A percentile compares a stretch with the other conserved stretches of the same genome.
These are phyloP conservation scores for Ornithoptera alexandrae DNA, from an alignment of 2,888 invertebrate genomes.

Conservation along the genomic window DNA sequence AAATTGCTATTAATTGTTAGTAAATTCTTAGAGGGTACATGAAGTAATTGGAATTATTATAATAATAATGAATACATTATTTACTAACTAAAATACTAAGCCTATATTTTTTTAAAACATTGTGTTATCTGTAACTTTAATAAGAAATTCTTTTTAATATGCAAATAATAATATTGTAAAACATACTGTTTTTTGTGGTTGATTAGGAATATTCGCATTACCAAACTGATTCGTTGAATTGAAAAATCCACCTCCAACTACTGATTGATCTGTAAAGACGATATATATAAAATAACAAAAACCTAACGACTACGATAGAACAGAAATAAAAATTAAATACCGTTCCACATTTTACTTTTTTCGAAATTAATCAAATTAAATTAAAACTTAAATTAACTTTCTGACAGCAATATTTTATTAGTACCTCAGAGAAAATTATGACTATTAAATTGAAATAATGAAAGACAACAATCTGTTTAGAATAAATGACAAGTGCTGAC, in stretches of 20 bases:
- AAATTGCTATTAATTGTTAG: constrained; percentile 23
- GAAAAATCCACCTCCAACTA: constrained; percentile 71
- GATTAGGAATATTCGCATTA: constrained; percentile 68
- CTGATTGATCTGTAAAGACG: constrained; percentile 64
- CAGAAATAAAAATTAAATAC: not conserved
- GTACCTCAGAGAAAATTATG: not conserved
- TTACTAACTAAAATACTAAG: not conserved
- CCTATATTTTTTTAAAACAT: not conserved
- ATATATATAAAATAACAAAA: not conserved
- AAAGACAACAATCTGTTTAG: not conserved
- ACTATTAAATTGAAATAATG: not conserved
- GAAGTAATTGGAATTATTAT: not conserved
- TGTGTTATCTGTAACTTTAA: not conserved
- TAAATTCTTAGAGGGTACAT: not conserved
- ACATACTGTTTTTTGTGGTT: constrained; percentile 65
- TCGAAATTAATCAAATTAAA: not conserved
- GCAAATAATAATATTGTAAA: not conserved
- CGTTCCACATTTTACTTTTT: constrained; percentile 11
- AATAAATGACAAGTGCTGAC: not conserved
- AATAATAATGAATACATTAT: not conserved
- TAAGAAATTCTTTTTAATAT: not conserved
- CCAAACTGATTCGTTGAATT: constrained; percentile 73
- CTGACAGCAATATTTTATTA: not conserved
- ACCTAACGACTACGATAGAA: not conserved
- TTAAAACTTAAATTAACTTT: not conserved